Conservation (phyloP, 2,113 vertebrate genomes). For the Nesogale talazaci region DNA sequence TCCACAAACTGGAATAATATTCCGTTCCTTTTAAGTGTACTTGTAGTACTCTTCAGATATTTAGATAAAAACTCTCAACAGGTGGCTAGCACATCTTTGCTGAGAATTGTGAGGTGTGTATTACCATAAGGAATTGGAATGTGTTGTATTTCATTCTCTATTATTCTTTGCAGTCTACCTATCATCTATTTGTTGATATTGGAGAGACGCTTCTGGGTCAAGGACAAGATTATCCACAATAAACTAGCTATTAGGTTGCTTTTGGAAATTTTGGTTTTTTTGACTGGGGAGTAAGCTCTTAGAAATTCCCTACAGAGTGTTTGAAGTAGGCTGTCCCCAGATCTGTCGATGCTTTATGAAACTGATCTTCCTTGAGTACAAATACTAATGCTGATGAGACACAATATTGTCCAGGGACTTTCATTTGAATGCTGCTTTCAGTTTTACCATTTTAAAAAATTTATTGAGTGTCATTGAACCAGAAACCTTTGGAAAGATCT, state of each 20-base stretch:
- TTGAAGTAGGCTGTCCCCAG: not conserved
- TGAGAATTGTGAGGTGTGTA: not conserved
- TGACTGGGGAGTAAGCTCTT: not conserved
- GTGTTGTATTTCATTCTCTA: not conserved
- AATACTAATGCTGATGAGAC: constrained; percentile 55
- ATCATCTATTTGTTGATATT: constrained; percentile 20
- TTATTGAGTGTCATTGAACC: constrained; percentile 68
- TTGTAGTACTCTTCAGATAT: constrained; percentile 40
- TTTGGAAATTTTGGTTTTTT: not conserved
- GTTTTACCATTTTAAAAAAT: constrained; percentile 70
- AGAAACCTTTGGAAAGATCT: constrained; percentile 67
- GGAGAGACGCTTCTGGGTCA: constrained; percentile 10
- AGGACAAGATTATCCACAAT: not conserved
- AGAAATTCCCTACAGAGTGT: not conserved
- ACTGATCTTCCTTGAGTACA: constrained; percentile 39
- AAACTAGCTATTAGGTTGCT: constrained; percentile 29
- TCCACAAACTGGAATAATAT: not conserved
- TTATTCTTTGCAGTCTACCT: not conserved
- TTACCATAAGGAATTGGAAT: not conserved
- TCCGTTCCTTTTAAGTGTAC: not conserved
- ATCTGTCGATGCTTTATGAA: not conserved
- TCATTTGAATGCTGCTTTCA: constrained; percentile 55
- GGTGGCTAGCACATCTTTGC: constrained; percentile 51
- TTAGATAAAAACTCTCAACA: constrained; percentile 21
- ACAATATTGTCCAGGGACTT: constrained; percentile 60